phyloP scores from a whole-genome alignment of 2,888 invertebrate species.

The Rotaria macrura region DNA sequence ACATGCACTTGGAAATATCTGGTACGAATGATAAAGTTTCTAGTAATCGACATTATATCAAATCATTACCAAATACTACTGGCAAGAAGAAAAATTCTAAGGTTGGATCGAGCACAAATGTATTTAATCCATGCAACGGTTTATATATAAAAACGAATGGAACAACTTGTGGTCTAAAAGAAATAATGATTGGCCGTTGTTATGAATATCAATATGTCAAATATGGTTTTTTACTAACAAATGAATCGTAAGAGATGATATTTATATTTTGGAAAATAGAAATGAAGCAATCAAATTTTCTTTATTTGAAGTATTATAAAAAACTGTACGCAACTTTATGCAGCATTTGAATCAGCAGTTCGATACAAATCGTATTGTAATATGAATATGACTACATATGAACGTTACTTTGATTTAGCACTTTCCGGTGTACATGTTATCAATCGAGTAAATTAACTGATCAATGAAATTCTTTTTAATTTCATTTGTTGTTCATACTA shows the following conservation, averaged over 20 bases:
- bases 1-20: too few relatives aligned
- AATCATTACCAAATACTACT: too few relatives aligned
- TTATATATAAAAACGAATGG: background rate
- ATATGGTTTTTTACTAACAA: background rate
- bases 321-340: background rate
- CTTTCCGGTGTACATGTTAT: background rate
- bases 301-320: background rate
- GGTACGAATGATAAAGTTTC: too few relatives aligned
- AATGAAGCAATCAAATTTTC: background rate
- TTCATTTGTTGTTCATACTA: background rate
- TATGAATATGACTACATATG: background rate
- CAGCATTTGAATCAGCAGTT: background rate
- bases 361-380: background rate
- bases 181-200: constrained; percentile 13
- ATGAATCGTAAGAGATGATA: background rate
- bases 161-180: constrained; percentile 8
- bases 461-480: background rate
- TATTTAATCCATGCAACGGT: background rate
- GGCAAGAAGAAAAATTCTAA: too few relatives aligned
- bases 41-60: too few relatives aligned
- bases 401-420: background rate
- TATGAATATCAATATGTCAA: background rate
- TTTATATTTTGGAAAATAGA: background rate
- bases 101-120: too few relatives aligned
- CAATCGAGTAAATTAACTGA: background rate